Percentiles rank a stretch among this genome's conserved stretches.
phyloP scores from a whole-genome alignment of 2,797 vertebrate genomes.

The Agapornis canus region DNA sequence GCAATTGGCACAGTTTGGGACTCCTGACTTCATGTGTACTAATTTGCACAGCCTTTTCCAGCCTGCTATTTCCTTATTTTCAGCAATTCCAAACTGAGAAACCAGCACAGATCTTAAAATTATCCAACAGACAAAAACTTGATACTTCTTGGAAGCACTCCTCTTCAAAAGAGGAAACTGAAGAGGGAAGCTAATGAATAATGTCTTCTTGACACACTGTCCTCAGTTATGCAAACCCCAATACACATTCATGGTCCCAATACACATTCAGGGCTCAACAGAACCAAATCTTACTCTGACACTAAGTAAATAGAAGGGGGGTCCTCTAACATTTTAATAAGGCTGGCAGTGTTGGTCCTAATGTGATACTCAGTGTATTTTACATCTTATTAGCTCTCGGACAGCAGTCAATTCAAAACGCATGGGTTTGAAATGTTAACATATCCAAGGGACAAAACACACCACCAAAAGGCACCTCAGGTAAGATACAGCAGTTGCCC shows the following conservation, averaged over 20 bases:
- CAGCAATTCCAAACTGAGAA: slow-evolving; percentile 34
- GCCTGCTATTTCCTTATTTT: neutral
- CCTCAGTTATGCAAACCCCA: neutral
- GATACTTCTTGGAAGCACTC: neutral
- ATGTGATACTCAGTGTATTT: neutral
- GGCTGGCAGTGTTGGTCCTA: neutral
- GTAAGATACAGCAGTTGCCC: neutral
- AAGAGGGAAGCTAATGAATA: neutral
- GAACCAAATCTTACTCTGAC: neutral
- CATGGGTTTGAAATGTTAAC: neutral
- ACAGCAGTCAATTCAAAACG: neutral
- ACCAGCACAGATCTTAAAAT: slow-evolving; percentile 4
- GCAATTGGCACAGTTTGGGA: slow-evolving; percentile 34
- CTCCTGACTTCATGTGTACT: slow-evolving; percentile 13
- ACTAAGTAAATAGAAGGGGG: neutral
- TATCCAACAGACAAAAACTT: neutral
- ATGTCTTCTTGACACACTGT: accelerated
- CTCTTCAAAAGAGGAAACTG: neutral
- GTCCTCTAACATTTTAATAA: neutral
- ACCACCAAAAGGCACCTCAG: neutral
- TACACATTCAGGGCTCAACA: neutral
- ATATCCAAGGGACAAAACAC: neutral
- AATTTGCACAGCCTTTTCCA: slow-evolving; percentile 39
- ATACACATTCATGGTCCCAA: neutral
- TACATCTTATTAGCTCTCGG: neutral